These are phyloP conservation scores for Habrosyne pyritoides DNA, from an alignment of 2,888 invertebrate species.

Conservation along the genomic window DNA sequence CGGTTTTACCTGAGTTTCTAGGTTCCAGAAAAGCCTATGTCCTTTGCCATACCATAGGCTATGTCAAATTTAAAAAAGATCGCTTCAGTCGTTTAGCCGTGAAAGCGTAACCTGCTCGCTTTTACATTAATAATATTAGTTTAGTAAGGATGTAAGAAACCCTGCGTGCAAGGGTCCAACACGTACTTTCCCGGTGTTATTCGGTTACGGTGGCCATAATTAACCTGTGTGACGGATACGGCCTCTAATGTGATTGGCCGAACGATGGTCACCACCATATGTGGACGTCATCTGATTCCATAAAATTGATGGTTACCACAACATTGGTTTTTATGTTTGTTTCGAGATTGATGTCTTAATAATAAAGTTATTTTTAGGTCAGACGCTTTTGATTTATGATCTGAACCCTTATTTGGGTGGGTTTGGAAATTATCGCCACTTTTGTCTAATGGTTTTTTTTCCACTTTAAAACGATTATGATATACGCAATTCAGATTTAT, in stretches of 20 bases:
- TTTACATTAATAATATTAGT: too few species aligned
- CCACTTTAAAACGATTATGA: too few species aligned
- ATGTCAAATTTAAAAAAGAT: too few species aligned
- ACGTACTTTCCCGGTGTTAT: too few species aligned
- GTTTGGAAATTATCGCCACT: not conserved
- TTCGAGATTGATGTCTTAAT: conserved; percentile 46
- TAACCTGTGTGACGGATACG: conserved; percentile 48
- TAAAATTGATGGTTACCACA: conserved; percentile 42
- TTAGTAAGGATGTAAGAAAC: too few species aligned
- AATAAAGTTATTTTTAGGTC: conserved; percentile 31
- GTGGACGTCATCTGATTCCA: conserved; percentile 39
- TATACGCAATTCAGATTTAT: too few species aligned
- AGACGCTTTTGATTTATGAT: conserved; percentile 11
- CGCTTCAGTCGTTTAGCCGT: too few species aligned
- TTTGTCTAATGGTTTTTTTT: not conserved
- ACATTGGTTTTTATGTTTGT: conserved; percentile 20
- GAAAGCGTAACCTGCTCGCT: too few species aligned
- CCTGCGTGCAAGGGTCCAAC: too few species aligned
- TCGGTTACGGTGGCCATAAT: conserved; percentile 41
- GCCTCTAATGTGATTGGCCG: conserved; percentile 60
- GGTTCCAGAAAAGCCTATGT: too few species aligned
- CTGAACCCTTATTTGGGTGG: not conserved
- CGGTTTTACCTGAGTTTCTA: too few species aligned
- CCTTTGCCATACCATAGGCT: too few species aligned
- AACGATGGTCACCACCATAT: conserved; percentile 33